Conservation (phyloP, 1,140 invertebrate genomes). For the Ceratoteleas bidentatus region DNA sequence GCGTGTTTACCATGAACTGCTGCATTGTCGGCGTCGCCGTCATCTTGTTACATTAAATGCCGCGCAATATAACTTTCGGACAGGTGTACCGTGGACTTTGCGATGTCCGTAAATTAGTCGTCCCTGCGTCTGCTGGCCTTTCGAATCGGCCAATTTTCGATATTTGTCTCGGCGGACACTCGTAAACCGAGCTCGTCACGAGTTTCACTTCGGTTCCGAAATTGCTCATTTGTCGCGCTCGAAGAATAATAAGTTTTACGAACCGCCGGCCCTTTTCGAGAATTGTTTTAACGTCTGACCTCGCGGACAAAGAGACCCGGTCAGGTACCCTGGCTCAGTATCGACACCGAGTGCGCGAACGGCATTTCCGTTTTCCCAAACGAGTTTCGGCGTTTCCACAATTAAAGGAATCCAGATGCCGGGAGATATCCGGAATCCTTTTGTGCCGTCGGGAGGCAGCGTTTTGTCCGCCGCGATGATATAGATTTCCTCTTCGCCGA, state of each 20-base stretch:
- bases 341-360: too few relatives aligned
- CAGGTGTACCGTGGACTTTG: conserved; percentile 8
- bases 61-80: conserved; percentile 10
- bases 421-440: conserved; percentile 28
- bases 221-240: neutral
- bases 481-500: conserved; percentile 35
- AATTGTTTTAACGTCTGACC: neutral
- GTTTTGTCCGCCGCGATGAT: conserved; percentile 21
- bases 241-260: conserved; percentile 11
- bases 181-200: conserved; percentile 1
- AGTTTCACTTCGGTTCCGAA: conserved; percentile 3
- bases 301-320: neutral
- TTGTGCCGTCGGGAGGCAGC: conserved; percentile 24
- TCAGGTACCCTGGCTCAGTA: neutral
- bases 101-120: neutral
- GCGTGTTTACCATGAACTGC: conserved; percentile 2
- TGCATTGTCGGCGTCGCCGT: conserved; percentile 6
- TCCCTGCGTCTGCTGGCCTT: neutral
- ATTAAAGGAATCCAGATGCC: neutral
- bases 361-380: too few relatives aligned
- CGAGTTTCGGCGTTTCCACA: too few relatives aligned
- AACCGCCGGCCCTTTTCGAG: neutral
- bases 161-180: conserved; percentile 14
- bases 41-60: conserved; percentile 9
- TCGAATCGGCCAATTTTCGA: neutral